Base-by-base conservation (phyloP, 2,888 invertebrate species). In the Clunio marinus region DNA sequence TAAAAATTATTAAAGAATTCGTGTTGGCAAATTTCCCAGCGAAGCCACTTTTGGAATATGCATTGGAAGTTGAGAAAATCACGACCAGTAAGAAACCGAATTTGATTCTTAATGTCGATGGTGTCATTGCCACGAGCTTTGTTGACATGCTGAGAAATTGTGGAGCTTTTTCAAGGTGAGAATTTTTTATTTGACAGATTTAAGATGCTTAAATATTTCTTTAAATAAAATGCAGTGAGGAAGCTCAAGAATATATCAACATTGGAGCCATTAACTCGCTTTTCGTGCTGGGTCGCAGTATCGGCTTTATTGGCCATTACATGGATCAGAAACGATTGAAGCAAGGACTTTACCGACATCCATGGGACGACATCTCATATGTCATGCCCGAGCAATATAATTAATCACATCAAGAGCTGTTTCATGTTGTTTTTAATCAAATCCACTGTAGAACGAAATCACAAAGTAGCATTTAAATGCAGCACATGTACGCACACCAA, bases 31-130 rank as follows among this genome's bases (percentile, higher is more conserved):
- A 93, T 76, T 96, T 96, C 84, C 97, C 97, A 1, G 85, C 90
- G 2, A 93, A 92, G 72, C 98, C 98, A 0, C 83, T 99, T n/a
- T 85, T 98, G 10, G 85, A 91, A 71, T 99, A 96, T 80, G 99
- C 99, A 1, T 81, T 97, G 10, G 96, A 97, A 81, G 98, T 99
- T 35, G 99, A 99, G 76, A 96, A 97, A 76, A 95, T 99, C 75
- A 99, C 99, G 20, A 99, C 96, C 1, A 90, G 96, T 74, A 99
- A 99, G 85, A 99, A 99, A 81, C 99, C 99, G n/a, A 99, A 99
- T 82, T 85, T 99, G 69, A 99, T 99, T 77, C 84, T 99, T 70
- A 99, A 99, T 80, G 99, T 99, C 20, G 99, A 99, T 81, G 99
- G 99, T 69, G 91, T 97, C 71, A 97, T 99, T 73, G 99, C 96